Conservation (phyloP, 2,888 invertebrate species). For the Masnerella sp. region DNA sequence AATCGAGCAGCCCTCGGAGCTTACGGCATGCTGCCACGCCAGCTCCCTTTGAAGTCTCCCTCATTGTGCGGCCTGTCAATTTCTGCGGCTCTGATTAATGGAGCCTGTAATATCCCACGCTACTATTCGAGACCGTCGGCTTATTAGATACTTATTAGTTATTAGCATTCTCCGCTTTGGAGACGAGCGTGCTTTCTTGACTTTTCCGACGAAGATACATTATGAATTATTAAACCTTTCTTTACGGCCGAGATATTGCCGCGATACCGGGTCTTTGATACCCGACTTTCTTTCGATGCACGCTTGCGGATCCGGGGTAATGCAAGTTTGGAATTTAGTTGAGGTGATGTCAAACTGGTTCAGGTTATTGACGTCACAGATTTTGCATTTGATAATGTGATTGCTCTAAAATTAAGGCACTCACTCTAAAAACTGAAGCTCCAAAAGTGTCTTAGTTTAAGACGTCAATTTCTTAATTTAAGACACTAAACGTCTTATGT, state of each 20-base stretch:
- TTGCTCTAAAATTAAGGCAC: too few relatives aligned
- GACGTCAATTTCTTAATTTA: too few relatives aligned
- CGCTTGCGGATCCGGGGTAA: too few relatives aligned
- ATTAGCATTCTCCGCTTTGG: slow-evolving; percentile 60
- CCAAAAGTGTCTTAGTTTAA: too few relatives aligned
- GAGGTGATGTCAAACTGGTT: too few relatives aligned
- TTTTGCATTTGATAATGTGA: too few relatives aligned
- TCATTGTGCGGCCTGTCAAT: slow-evolving; percentile 69
- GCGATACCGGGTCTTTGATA: slow-evolving; percentile 4
- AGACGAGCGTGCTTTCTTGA: slow-evolving; percentile 43
- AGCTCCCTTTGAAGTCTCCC: slow-evolving; percentile 67
- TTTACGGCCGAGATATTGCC: neutral
- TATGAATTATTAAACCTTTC: slow-evolving; percentile 44
- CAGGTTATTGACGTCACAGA: too few relatives aligned
- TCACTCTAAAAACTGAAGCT: too few relatives aligned
- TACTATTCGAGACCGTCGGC: slow-evolving; percentile 64
- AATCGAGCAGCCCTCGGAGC: slow-evolving; percentile 66
- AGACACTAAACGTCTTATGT: too few relatives aligned
- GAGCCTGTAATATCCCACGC: slow-evolving; percentile 68
- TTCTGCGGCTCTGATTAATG: slow-evolving; percentile 70
- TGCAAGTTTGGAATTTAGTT: too few relatives aligned
- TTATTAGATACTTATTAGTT: slow-evolving; percentile 68
- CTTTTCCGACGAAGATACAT: slow-evolving; percentile 38
- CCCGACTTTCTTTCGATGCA: neutral
- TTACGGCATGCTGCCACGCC: slow-evolving; percentile 62